A percentile compares a stretch with the other conserved stretches of the same genome.
Evolutionary conservation across 2,113 vertebrate species (phyloP).

Genomic region (Microcebus ravelobensis): DNA sequence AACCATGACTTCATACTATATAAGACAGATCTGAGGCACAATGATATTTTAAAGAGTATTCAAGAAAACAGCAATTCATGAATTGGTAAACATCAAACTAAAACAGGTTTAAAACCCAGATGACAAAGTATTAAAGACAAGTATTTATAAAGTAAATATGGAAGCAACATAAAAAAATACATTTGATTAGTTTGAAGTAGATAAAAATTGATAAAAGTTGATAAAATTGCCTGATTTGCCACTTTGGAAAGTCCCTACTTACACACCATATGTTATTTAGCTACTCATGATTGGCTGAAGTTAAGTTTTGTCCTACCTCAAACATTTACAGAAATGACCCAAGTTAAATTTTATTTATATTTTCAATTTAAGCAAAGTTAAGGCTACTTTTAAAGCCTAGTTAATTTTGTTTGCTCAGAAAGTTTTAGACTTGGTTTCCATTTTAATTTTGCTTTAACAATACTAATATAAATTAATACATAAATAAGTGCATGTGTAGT

Average conservation of each 20-base stretch:
- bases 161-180: neutral
- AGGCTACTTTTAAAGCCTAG: neutral
- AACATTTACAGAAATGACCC: neutral
- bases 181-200: neutral
- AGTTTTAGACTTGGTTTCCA: neutral
- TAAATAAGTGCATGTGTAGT: neutral
- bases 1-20: neutral
- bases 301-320: neutral
- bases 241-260: neutral
- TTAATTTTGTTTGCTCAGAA: neutral
- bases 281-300: neutral
- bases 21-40: neutral
- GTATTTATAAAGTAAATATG: neutral
- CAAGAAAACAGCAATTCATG: neutral
- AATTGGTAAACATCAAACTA: neutral
- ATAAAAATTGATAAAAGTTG: too few relatives aligned
- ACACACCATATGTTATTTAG: too few relatives aligned
- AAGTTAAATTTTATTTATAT: neutral
- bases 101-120: neutral
- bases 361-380: neutral
- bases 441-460: neutral
- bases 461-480: neutral
- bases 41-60: neutral
- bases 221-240: neutral
- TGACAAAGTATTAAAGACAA: neutral